These are phyloP conservation scores for Cephus sareptanus DNA, from an alignment of 2,888 invertebrate species.

Conservation along the genomic window DNA sequence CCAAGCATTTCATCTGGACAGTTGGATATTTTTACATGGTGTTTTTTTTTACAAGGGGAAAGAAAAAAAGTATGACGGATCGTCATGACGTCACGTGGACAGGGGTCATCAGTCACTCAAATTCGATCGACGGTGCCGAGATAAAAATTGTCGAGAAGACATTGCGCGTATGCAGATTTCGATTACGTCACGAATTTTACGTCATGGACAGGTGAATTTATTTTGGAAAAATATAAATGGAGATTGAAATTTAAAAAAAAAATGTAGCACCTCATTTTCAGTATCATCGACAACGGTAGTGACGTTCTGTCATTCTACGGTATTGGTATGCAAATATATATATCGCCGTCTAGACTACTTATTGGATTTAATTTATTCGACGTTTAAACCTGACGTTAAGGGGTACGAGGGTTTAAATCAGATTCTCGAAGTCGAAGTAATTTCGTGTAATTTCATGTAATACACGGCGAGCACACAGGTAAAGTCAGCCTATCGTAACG, in stretches of 20 bases:
- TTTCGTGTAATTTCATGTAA: slow-evolving; percentile 39
- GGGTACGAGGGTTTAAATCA: slow-evolving; percentile 25
- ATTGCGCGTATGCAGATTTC: not conserved
- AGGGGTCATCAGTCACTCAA: not conserved
- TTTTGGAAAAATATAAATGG: not conserved
- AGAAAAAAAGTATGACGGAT: not conserved
- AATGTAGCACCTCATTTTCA: not conserved
- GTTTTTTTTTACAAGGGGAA: not conserved
- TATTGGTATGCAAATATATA: not conserved
- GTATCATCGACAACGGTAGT: not conserved
- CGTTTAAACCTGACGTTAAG: not conserved
- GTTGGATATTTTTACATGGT: not conserved
- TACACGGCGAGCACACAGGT: not conserved
- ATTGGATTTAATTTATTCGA: not conserved
- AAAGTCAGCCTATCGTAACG: slow-evolving; percentile 27
- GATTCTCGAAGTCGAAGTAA: slow-evolving; percentile 40
- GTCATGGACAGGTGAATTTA: not conserved
- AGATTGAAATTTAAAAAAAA: not conserved
- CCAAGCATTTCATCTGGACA: not conserved
- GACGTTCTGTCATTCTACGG: not conserved
- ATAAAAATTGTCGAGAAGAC: not conserved
- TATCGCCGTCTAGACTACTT: not conserved
- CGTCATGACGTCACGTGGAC: not conserved
- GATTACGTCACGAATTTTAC: not conserved
- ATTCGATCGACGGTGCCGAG: not conserved